Conservation (phyloP, 2,797 vertebrate genomes). For the Sternarchorhynchus goeldii region DNA sequence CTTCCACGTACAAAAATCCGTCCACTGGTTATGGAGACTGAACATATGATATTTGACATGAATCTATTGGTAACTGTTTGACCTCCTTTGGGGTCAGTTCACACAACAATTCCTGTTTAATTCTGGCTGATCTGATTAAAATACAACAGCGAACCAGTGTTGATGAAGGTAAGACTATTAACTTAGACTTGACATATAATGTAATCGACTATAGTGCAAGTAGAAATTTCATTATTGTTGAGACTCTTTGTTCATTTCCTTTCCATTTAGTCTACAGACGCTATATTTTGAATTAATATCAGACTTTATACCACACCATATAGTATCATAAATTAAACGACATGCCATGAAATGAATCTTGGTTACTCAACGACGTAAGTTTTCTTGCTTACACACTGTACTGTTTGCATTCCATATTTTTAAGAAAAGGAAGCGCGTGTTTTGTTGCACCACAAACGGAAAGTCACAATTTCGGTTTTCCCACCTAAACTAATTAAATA, state of each 20-base stretch:
- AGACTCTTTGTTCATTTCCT: neutral
- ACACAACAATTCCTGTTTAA: conserved; percentile 82
- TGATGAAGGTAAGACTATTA: conserved; percentile 71
- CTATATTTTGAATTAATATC: neutral
- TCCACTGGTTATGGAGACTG: conserved; percentile 73
- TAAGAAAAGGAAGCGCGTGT: neutral
- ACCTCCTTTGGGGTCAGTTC: conserved; percentile 70
- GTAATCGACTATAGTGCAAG: neutral
- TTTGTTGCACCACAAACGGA: neutral
- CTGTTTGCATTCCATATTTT: neutral
- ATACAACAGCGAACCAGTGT: conserved; percentile 77
- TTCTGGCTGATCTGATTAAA: conserved; percentile 79
- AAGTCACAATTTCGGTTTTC: too few species aligned
- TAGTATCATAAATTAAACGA: neutral
- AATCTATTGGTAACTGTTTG: conserved; percentile 79
- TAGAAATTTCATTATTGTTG: neutral
- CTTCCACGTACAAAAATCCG: conserved; percentile 71
- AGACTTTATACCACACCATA: neutral
- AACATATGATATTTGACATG: conserved; percentile 83
- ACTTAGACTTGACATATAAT: neutral
- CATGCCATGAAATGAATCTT: neutral
- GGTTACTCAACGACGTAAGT: too few species aligned
- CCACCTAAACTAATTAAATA: too few species aligned
- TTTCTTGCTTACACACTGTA: neutral
- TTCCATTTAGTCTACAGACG: neutral